phyloP scores from a whole-genome alignment of 2,888 invertebrate genomes.

The Sinodicranocentrus sp. region DNA sequence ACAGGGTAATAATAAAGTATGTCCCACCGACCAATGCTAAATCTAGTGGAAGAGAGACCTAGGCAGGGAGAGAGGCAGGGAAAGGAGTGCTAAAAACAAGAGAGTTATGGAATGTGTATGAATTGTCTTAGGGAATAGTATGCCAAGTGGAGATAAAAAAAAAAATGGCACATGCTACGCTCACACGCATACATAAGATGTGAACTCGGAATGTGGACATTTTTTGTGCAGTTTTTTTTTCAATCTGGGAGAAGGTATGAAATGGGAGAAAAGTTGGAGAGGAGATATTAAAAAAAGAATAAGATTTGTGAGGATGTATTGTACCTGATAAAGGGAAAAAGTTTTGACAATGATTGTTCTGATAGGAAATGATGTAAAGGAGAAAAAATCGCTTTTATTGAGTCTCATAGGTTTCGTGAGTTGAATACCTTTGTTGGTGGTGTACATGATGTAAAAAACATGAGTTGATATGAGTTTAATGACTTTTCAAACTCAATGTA shows the following conservation, averaged over 20 bases:
- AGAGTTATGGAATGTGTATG: conserved; percentile 14
- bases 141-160: not conserved
- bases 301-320: not conserved
- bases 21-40: conserved; percentile 14
- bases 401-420: too few relatives aligned
- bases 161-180: not conserved
- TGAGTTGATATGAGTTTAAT: conserved; percentile 1
- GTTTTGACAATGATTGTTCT: too few relatives aligned
- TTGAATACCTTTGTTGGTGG: not conserved
- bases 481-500: conserved; percentile 12
- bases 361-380: too few relatives aligned
- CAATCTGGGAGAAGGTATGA: not conserved
- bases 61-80: not conserved
- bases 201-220: conserved; percentile 7
- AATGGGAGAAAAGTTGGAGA: not conserved
- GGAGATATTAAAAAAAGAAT: not conserved
- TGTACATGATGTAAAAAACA: not conserved
- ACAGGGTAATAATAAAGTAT: conserved; percentile 37
- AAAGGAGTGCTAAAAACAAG: not conserved
- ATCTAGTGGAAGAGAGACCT: conserved; percentile 27
- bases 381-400: too few relatives aligned
- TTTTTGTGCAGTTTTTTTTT: not conserved
- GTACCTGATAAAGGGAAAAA: too few relatives aligned
- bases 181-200: not conserved
- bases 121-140: conserved; percentile 6